Conservation (phyloP, 2,113 vertebrate genomes). For the Scomber scombrus region DNA sequence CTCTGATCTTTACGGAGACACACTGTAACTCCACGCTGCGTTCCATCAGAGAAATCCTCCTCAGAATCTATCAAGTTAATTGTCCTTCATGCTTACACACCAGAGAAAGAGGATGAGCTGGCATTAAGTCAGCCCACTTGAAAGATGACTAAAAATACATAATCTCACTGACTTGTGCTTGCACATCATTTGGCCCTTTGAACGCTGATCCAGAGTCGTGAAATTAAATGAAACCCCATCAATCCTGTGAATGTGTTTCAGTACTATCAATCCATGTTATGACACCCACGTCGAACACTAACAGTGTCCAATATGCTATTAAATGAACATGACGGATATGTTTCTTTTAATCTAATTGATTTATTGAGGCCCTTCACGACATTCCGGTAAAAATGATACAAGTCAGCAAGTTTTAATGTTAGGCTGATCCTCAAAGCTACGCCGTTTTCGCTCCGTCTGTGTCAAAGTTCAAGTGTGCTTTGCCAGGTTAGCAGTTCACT, state of each 20-base stretch:
- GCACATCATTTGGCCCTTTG: conserved; percentile 61
- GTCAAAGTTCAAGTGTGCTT: conserved; percentile 53
- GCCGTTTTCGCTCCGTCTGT: conserved; percentile 29
- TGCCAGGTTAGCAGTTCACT: conserved; percentile 54
- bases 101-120: conserved; percentile 33
- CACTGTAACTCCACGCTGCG: background rate
- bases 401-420: conserved; percentile 75
- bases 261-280: conserved; percentile 75
- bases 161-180: conserved; percentile 48
- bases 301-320: conserved; percentile 68
- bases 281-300: conserved; percentile 63
- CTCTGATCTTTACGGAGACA: conserved; percentile 3
- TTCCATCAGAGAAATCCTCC: conserved; percentile 12
- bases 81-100: conserved; percentile 32
- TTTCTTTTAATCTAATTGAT: conserved; percentile 77
- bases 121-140: conserved; percentile 48
- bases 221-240: conserved; percentile 70
- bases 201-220: conserved; percentile 65
- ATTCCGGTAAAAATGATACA: conserved; percentile 56
- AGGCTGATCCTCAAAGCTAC: conserved; percentile 17
- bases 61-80: conserved; percentile 49
- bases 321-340: conserved; percentile 77
- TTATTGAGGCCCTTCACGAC: conserved; percentile 52
- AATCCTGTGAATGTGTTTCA: conserved; percentile 64
- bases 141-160: conserved; percentile 63